phyloP scores from a whole-genome alignment of 2,797 vertebrate species.

The Hephaestus fuliginosus region DNA sequence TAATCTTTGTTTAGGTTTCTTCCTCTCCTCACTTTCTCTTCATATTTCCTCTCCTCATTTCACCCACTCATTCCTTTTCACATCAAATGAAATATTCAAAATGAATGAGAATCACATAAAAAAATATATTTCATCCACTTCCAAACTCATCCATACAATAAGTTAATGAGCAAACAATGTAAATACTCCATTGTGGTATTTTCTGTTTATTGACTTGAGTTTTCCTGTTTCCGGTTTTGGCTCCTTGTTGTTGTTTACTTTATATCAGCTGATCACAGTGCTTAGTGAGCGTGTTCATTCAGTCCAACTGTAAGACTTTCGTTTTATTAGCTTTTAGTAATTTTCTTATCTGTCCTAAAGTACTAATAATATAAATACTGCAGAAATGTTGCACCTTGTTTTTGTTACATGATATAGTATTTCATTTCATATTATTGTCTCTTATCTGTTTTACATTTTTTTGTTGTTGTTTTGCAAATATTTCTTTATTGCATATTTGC shows the following conservation, averaged over 20 bases:
- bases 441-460: background rate
- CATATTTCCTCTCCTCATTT: background rate
- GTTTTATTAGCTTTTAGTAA: too few relatives aligned
- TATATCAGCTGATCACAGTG: background rate
- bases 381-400: background rate
- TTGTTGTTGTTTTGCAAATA: background rate
- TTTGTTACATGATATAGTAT: background rate
- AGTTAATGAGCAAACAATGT: background rate
- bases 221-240: conserved; percentile 36
- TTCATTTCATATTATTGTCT: background rate
- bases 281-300: background rate
- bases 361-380: too few relatives aligned
- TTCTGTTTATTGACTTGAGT: background rate
- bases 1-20: background rate
- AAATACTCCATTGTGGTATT: background rate
- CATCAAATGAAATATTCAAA: background rate
- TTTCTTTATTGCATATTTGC: too few relatives aligned
- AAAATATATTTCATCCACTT: too few relatives aligned
- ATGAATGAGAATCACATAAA: background rate
- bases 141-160: too few relatives aligned
- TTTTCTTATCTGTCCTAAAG: too few relatives aligned
- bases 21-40: background rate
- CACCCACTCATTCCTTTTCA: background rate
- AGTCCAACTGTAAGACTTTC: background rate
- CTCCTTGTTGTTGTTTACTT: conserved; percentile 11